Evolutionary conservation across 1,140 invertebrate species (phyloP), one percentile per base, ranked within the genome.

Genomic region (Drosophila varians): DNA sequence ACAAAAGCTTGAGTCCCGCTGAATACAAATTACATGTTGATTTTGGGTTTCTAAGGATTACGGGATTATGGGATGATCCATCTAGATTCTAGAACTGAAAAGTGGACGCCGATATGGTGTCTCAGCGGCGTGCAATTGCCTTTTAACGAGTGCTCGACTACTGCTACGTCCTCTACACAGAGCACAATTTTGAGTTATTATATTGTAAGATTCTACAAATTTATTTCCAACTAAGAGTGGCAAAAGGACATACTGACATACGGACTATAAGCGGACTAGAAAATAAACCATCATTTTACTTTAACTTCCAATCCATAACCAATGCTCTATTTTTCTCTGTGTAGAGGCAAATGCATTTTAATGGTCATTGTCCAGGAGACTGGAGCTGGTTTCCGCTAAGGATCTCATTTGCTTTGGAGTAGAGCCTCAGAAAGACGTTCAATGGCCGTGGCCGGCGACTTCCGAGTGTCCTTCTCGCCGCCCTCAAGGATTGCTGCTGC

Each of bases 381-480:
- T 49, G 54, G 40, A 48, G 49, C 36, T 26, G 9, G 25, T 0
- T 14, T 34, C 21, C 12, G 16, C 16, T 5, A 52, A 36, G 38
- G 38, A 42, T 38, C 36, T 70, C 54, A 86, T 31, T 86, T 80
- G 54, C 69, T 60, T 23, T 87, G 77, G 28, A 87, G 56, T 46
- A 87, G 34, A 2, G 83, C 77, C 47, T 90, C 73, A 52, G 88
- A 90, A 12, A 90, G 74, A 1, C 88, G 82, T 43, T 90, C 87
- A 2, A 89, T 84, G 40, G 82, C 87, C 61, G 83, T 78, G 8
- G 55, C 7, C n/a, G 87, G 61, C 1, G 43, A 14, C 46, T 83
- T 86, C 21, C 77, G 72, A 0, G 7, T 12, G 5, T 83, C 74
- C 66, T 80, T 84, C 0, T 80, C 80, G 12, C 38, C 52, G 31